A percentile compares a stretch with the other conserved stretches of the same genome.
phyloP scores from a whole-genome alignment of 64 coral and sea anemone species.

The Montipora sp. region DNA sequence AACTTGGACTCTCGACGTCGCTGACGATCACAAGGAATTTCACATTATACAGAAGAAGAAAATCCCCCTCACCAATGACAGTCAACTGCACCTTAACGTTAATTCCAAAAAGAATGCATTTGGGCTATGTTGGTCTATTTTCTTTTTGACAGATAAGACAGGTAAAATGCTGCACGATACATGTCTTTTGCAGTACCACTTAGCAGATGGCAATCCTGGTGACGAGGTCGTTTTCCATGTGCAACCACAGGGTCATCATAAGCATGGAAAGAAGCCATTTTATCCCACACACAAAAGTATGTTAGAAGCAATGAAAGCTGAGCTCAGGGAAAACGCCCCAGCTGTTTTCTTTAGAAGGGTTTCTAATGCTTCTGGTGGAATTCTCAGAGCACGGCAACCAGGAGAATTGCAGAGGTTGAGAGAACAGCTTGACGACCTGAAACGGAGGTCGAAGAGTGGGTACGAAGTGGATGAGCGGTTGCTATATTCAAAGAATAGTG shows the following conservation, averaged over 20 bases:
- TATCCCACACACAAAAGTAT: not conserved
- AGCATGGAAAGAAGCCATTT: not conserved
- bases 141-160: constrained; percentile 27
- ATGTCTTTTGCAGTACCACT: constrained; percentile 50
- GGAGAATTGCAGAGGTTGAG: not conserved
- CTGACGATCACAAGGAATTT: not conserved
- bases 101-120: constrained; percentile 43
- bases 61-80: not conserved
- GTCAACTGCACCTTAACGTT: constrained; percentile 32
- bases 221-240: constrained; percentile 51
- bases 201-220: not conserved
- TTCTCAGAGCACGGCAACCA: not conserved
- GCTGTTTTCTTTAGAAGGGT: not conserved
- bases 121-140: constrained; percentile 50
- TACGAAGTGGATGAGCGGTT: not conserved
- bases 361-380: not conserved
- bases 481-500: constrained; percentile 1
- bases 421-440: not conserved
- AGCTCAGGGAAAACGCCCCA: not conserved
- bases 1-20: not conserved
- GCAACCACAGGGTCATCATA: not conserved
- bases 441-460: not conserved
- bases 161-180: constrained; percentile 37
- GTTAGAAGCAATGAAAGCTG: not conserved
- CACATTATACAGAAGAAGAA: constrained; percentile 36